These are phyloP conservation scores for Caenorhabditis virilis DNA, from an alignment of 2,888 invertebrate species.

Conservation along the genomic window DNA sequence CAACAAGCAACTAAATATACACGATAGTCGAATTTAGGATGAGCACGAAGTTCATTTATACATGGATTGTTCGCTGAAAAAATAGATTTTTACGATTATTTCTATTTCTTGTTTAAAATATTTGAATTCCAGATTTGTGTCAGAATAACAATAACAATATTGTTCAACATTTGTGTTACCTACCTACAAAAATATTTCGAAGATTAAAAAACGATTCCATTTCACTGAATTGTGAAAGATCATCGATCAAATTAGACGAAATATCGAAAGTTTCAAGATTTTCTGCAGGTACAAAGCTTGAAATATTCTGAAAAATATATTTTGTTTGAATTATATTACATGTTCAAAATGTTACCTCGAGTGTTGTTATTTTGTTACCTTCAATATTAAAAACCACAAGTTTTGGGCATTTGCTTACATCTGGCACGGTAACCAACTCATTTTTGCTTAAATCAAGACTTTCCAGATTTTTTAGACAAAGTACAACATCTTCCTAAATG, in stretches of 20 bases:
- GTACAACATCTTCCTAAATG: slow-evolving; percentile 2
- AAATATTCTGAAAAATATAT: slow-evolving; percentile 2
- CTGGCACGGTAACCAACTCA: slow-evolving; percentile 9
- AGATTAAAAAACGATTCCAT: neutral
- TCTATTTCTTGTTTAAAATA: neutral
- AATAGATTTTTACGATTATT: neutral
- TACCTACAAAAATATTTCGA: no score
- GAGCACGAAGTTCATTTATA: neutral
- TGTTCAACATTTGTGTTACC: no score
- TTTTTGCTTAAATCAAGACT: slow-evolving; percentile 1
- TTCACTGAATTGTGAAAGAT: slow-evolving; percentile 23
- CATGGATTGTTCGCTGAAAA: slow-evolving; percentile 3
- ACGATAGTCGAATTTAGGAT: slow-evolving; percentile 14
- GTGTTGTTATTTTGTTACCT: slow-evolving; percentile 13
- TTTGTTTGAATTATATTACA: neutral
- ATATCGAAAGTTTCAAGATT: slow-evolving; percentile 10
- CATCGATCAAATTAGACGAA: slow-evolving; percentile 19
- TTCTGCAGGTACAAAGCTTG: slow-evolving; percentile 1
- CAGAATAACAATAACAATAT: no score
- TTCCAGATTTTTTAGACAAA: neutral
- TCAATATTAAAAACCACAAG: slow-evolving; percentile 10
- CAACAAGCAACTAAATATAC: slow-evolving; percentile 23
- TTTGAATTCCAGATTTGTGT: no score
- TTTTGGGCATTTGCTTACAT: slow-evolving; percentile 14
- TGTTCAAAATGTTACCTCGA: slow-evolving; percentile 10